Conservation (phyloP, 2,797 vertebrate species). For the Sitta carolinensis region DNA sequence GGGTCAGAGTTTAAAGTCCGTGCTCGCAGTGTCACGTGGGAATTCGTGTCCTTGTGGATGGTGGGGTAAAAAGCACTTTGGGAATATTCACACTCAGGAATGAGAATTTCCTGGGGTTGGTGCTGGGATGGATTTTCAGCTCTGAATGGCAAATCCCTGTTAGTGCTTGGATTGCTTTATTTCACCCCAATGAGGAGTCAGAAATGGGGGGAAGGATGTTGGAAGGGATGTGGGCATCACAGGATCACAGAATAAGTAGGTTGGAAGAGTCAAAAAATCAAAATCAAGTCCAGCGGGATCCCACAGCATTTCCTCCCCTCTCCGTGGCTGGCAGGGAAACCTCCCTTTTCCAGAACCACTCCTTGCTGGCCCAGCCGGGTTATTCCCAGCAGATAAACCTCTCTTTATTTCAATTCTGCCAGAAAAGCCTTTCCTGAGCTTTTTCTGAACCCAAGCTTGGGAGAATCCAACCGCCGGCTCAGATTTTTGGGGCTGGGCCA, state of each 20-base stretch:
- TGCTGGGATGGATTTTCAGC: not conserved
- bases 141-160: not conserved
- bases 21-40: accelerated
- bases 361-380: not conserved
- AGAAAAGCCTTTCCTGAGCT: not conserved
- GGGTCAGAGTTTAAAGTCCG: not conserved
- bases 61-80: not conserved
- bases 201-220: not conserved
- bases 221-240: not conserved
- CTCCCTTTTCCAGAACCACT: accelerated
- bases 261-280: too few species aligned
- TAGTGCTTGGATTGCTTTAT: not conserved
- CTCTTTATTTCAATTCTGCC: not conserved
- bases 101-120: not conserved
- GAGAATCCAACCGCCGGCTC: not conserved
- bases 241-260: too few species aligned
- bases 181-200: not conserved
- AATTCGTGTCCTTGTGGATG: not conserved
- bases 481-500: not conserved
- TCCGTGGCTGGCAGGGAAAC: not conserved
- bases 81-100: not conserved
- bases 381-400: not conserved
- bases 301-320: not conserved
- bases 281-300: too few species aligned
- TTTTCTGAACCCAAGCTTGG: accelerated